Evolutionary conservation across 2,888 invertebrate genomes (phyloP), one percentile per base, ranked within the genome.

Genomic region (Sipha maydis): DNA sequence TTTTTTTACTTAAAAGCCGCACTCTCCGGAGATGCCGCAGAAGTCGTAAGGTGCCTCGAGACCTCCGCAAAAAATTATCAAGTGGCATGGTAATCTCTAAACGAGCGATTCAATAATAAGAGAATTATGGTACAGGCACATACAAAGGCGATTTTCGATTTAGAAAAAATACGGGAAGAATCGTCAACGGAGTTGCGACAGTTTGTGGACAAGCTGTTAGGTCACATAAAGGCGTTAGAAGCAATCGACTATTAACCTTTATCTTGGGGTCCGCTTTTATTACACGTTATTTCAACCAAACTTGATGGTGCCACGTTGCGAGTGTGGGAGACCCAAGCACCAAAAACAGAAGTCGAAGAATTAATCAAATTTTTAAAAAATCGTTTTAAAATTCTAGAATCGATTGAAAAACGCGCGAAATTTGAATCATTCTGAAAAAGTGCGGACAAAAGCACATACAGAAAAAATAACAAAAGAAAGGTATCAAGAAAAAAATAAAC

Each of bases 131-230:
- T 80, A 5, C 67, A 80, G 38, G 25, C 80, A 3, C 67, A 80
- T 19, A 38, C 25, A n/a, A 80, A 67, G 5, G 34, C 80, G 5
- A 80, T 80, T 80, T 80, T 80, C n/a, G 28, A 80, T 4, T 67
- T 80, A n/a, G 76, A 76, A 14, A 14, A 0, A 3, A n/a, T 76
- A n/a, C n/a, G 25, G 9, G 76, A 76, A 17, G 80, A 80, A 67
- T 80, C 80, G 11, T 34, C 38, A 14, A 17, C 4, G 21, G 41
- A 69, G 19, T 67, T 80, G n/a, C 8, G 67, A 11, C 11, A 17
- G n/a, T 80, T 80, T 28, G 14, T 80, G 7, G 38, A 80, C 38
- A n/a, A 5, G 0, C 61, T 80, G 34, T 34, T 67, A 34, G 4
- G 67, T 17, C 80, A 38, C 17, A 67, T 69, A 19, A 76, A 48